These are phyloP conservation scores for Melanotaenia duboulayi DNA, from an alignment of 2,113 vertebrate genomes.

Conservation along the genomic window DNA sequence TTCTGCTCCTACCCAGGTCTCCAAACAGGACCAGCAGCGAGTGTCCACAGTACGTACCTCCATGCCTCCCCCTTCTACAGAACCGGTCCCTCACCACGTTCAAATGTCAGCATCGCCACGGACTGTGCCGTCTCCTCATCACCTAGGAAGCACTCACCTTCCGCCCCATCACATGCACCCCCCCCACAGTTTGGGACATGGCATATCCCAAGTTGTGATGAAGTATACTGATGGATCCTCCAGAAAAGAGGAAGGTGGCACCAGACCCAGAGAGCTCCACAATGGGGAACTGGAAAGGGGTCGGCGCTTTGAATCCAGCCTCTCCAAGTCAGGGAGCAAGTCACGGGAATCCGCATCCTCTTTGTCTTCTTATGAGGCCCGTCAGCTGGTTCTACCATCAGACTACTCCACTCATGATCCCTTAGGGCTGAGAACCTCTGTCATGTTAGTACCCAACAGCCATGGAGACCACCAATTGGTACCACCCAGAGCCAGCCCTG, in stretches of 20 bases:
- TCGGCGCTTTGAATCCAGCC: slow-evolving; percentile 79
- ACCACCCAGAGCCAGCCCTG: slow-evolving; percentile 81
- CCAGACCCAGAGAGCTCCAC: slow-evolving; percentile 88
- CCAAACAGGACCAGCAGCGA: slow-evolving; percentile 85
- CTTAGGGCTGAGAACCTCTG: slow-evolving; percentile 87
- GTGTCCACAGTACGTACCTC: slow-evolving; percentile 81
- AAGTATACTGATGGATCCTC: slow-evolving; percentile 87
- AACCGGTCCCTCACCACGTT: slow-evolving; percentile 84
- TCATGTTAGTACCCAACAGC: slow-evolving; percentile 94
- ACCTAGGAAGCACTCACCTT: slow-evolving; percentile 80
- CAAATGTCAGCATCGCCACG: slow-evolving; percentile 83
- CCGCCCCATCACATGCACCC: slow-evolving; percentile 85
- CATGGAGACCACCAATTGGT: slow-evolving; percentile 79
- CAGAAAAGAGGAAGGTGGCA: slow-evolving; percentile 84
- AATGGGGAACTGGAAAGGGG: slow-evolving; percentile 92
- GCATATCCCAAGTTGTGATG: slow-evolving; percentile 89
- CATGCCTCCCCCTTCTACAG: slow-evolving; percentile 84
- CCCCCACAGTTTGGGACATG: slow-evolving; percentile 88
- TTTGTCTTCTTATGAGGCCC: slow-evolving; percentile 87
- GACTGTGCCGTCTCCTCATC: slow-evolving; percentile 86
- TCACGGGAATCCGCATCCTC: slow-evolving; percentile 63
- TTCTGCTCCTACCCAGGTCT: slow-evolving; percentile 86
- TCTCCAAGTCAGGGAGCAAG: slow-evolving; percentile 74
- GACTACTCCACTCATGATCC: slow-evolving; percentile 88
- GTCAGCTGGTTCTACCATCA: slow-evolving; percentile 87